Evolutionary conservation across 2,888 invertebrate genomes (phyloP).

Genomic region (Atrina japonica): DNA sequence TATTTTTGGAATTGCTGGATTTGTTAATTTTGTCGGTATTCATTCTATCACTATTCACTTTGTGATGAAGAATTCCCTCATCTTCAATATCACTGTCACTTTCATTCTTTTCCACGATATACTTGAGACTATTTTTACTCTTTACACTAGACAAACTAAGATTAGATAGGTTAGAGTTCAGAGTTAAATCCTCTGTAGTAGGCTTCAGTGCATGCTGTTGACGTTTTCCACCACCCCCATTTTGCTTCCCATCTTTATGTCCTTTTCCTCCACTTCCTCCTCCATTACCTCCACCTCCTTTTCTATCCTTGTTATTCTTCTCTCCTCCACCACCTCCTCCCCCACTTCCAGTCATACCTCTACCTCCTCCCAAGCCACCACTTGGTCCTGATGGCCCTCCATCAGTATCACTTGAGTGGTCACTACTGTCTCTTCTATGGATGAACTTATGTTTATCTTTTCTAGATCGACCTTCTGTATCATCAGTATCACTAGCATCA

Average conservation of each 20-base stretch:
- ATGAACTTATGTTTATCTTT: constrained; percentile 76
- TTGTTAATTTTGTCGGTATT: constrained; percentile 2
- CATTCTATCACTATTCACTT: constrained; percentile 50
- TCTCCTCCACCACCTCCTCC: constrained; percentile 57
- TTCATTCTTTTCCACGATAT: constrained; percentile 62
- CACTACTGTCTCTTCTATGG: constrained; percentile 78
- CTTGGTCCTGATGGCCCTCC: constrained; percentile 72
- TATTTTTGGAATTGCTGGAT: not conserved
- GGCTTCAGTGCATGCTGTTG: constrained; percentile 28
- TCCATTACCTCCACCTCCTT: constrained; percentile 56
- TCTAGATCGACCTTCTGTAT: constrained; percentile 73
- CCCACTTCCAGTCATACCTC: constrained; percentile 56
- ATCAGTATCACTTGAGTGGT: constrained; percentile 80
- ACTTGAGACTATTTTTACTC: constrained; percentile 66
- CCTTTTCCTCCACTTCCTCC: constrained; percentile 57
- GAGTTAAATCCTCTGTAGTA: constrained; percentile 55
- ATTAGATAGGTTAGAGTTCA: constrained; percentile 62
- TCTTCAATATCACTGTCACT: constrained; percentile 60
- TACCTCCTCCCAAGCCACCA: constrained; percentile 56
- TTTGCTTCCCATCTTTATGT: constrained; percentile 50
- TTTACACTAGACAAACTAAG: constrained; percentile 59
- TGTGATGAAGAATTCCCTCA: constrained; percentile 44
- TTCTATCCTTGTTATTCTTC: constrained; percentile 46
- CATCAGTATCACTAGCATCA: constrained; percentile 92
- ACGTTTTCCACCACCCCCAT: constrained; percentile 47